Percentiles rank a stretch among this genome's conserved stretches.
These are phyloP conservation scores for Ardeotis arabs DNA, from an alignment of 2,113 vertebrate genomes.

Conservation along the genomic window DNA sequence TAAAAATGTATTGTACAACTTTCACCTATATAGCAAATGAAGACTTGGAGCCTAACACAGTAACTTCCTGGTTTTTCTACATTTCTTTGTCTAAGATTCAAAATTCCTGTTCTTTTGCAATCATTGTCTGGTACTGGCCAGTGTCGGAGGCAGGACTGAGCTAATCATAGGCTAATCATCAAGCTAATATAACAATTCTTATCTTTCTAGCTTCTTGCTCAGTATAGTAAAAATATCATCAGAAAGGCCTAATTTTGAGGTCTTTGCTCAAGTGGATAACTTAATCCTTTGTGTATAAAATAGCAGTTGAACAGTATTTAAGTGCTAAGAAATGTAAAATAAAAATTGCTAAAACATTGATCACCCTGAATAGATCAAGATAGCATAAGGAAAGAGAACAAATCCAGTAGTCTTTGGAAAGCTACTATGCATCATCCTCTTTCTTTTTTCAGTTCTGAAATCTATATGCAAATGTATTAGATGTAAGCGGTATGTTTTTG, in stretches of 20 bases:
- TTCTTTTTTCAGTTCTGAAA: not conserved
- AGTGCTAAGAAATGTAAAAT: not conserved
- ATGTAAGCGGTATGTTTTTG: not conserved
- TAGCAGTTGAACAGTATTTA: not conserved
- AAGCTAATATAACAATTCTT: not conserved
- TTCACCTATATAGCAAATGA: not conserved
- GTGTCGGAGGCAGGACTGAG: not conserved
- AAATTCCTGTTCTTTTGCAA: not conserved
- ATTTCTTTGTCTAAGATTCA: not conserved
- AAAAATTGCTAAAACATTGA: not conserved
- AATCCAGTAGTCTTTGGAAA: not conserved
- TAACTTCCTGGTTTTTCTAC: not conserved
- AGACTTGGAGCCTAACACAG: not conserved
- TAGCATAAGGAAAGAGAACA: not conserved
- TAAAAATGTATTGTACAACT: not conserved
- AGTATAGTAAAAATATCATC: not conserved
- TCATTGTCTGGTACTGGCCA: not conserved
- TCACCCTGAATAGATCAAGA: not conserved
- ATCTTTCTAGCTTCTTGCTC: not conserved
- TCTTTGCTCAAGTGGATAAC: not conserved
- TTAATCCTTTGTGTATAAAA: not conserved
- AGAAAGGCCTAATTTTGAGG: not conserved
- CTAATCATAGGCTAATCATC: not conserved
- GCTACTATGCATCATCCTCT: not conserved
- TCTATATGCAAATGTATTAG: not conserved